These are phyloP conservation scores for Peromyscus leucopus DNA, from an alignment of 2,113 vertebrate species.

Conservation along the genomic window DNA sequence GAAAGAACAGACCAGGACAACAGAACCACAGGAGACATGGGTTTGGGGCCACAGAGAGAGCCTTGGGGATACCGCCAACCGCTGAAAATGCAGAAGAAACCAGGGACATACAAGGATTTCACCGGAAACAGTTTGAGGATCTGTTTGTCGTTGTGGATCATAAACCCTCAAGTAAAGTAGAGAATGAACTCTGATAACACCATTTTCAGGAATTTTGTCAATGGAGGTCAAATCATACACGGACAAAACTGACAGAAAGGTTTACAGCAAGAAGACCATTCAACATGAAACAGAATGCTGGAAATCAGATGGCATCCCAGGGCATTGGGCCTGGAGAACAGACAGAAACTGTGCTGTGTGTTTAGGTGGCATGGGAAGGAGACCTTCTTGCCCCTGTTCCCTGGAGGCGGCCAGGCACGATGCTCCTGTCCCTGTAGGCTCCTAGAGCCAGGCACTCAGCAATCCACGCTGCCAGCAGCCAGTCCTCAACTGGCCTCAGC, in stretches of 20 bases:
- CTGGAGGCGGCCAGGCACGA: neutral
- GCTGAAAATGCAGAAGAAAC: neutral
- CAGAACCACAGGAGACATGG: too few relatives aligned
- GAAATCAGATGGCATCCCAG: neutral
- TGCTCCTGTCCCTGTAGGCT: accelerated
- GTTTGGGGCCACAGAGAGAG: neutral
- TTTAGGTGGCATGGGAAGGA: neutral
- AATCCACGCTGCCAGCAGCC: neutral
- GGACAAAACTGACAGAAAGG: neutral
- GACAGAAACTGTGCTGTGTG: neutral
- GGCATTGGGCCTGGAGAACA: neutral
- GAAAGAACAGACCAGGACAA: neutral
- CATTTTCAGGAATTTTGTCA: neutral
- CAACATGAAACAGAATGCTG: neutral
- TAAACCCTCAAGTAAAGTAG: neutral
- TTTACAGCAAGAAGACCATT: neutral
- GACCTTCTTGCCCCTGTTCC: accelerated
- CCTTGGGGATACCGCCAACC: too few relatives aligned
- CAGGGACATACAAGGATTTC: neutral
- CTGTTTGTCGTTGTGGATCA: neutral
- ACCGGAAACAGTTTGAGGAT: neutral
- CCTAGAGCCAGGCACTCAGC: neutral
- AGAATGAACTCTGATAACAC: neutral
- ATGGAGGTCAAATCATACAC: neutral
- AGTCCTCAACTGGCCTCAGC: neutral